These are phyloP conservation scores for human DNA, from an alignment of 2,113 vertebrate species.

Conservation along the genomic window GRCh38 chr2:50135001-50135500, in stretches of 20 bases:
- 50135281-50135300: not conserved
- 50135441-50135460: too few relatives aligned
- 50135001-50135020: not conserved
- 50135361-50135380: constrained; percentile 26
- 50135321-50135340: not conserved
- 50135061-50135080: not conserved
- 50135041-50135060: not conserved
- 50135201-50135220: not conserved
- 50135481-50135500: too few relatives aligned
- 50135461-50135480: too few relatives aligned
- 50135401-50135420: not conserved
- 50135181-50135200: constrained; percentile 4
- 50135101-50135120: not conserved
- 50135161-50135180: not conserved
- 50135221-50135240: not conserved
- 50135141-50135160: constrained; percentile 9
- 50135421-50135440: too few relatives aligned
- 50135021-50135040: not conserved
- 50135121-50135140: not conserved
- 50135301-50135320: not conserved
- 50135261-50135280: not conserved
- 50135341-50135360: not conserved
- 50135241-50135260: not conserved
- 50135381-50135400: not conserved
- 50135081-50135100: not conserved